These are phyloP conservation scores for Torymus aiolomorphi DNA, from an alignment of 2,888 invertebrate species.

Conservation along the genomic window DNA sequence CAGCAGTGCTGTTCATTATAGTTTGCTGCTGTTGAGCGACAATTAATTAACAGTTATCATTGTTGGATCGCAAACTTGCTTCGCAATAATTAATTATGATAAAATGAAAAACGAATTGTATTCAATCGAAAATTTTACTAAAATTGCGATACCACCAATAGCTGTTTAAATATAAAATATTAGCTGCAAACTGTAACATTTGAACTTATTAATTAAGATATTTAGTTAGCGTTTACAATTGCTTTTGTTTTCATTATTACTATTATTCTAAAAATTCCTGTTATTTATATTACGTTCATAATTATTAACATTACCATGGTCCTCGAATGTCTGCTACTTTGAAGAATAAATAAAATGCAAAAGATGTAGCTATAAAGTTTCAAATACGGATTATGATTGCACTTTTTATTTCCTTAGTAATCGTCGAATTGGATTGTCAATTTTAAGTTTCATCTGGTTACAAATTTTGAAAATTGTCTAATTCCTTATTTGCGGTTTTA, in stretches of 20 bases:
- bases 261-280: conserved; percentile 7
- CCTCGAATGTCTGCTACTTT: conserved; percentile 30
- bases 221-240: neutral
- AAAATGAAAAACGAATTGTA: neutral
- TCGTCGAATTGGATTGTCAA: neutral
- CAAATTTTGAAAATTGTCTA: too few species aligned
- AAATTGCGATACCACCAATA: neutral
- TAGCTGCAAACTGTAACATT: conserved; percentile 23
- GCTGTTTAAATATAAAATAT: neutral
- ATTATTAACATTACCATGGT: conserved; percentile 42
- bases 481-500: neutral
- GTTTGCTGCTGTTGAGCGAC: conserved; percentile 4
- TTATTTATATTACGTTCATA: conserved; percentile 26
- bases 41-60: neutral
- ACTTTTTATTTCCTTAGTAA: conserved; percentile 15
- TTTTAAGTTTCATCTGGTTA: neutral
- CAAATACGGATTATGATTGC: conserved; percentile 7
- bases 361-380: conserved; percentile 38
- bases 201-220: neutral
- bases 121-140: neutral
- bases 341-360: conserved; percentile 40
- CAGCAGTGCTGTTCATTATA: conserved; percentile 16
- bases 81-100: neutral
- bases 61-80: neutral
- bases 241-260: conserved; percentile 8